Conservation (phyloP, 2,797 vertebrate species). For the Halcyon leucocephala region DNA sequence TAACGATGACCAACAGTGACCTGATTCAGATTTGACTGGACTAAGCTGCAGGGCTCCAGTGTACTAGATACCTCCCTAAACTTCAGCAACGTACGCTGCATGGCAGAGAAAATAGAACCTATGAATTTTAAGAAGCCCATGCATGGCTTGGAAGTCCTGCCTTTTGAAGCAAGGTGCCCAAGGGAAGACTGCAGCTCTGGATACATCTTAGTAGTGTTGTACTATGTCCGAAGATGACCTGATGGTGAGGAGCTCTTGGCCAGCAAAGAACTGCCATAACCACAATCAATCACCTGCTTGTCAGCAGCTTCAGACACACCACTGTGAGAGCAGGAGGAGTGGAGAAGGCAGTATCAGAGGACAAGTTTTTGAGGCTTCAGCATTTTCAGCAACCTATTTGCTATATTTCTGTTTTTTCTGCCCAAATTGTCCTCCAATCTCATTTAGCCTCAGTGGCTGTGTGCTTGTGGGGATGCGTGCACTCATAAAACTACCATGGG, state of each 20-base stretch:
- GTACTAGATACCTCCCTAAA: fast-evolving
- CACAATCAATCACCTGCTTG: not conserved
- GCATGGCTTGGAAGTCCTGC: not conserved
- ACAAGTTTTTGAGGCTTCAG: not conserved
- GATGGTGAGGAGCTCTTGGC: not conserved
- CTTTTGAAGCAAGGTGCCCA: not conserved
- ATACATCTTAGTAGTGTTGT: not conserved
- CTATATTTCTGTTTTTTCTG: not conserved
- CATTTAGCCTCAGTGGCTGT: not conserved
- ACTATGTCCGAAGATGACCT: not conserved
- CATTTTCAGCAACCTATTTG: not conserved
- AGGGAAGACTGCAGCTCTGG: not conserved
- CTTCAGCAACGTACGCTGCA: not conserved
- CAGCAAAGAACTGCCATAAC: not conserved
- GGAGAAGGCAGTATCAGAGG: not conserved
- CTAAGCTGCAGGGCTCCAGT: not conserved
- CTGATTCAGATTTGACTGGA: not conserved
- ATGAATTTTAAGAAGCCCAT: not conserved
- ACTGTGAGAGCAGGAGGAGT: not conserved
- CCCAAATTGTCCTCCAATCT: not conserved
- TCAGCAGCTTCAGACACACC: not conserved
- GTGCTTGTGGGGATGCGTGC: not conserved
- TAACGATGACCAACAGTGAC: not conserved
- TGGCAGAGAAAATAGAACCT: not conserved
- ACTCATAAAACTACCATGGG: not conserved